phyloP scores from a whole-genome alignment of 2,888 invertebrate species.

The Smittia sp. region DNA sequence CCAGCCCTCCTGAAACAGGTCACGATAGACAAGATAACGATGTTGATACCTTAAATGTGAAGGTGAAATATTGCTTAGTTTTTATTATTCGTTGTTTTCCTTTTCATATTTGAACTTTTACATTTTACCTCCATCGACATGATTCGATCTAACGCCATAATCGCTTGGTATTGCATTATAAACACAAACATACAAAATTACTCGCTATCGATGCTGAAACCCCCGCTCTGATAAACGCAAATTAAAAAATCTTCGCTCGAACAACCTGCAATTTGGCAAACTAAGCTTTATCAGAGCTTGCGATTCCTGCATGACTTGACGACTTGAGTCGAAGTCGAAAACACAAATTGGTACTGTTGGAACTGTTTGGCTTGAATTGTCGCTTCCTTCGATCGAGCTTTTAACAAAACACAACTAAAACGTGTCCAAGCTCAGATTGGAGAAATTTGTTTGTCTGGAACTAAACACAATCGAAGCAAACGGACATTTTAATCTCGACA shows the following conservation, averaged over 20 bases:
- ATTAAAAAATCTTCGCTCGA: background rate
- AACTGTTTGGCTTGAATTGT: background rate
- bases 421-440: background rate
- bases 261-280: background rate
- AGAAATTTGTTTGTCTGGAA: background rate
- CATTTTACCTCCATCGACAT: background rate
- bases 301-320: background rate
- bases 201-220: background rate
- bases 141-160: constrained; percentile 3
- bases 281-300: background rate
- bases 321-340: background rate
- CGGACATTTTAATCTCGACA: background rate
- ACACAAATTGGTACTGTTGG: background rate
- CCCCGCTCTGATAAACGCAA: background rate
- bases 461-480: background rate
- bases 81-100: background rate
- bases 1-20: constrained; percentile 24
- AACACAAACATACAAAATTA: background rate
- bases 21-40: constrained; percentile 34
- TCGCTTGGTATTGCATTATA: constrained; percentile 9
- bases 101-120: background rate
- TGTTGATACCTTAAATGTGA: constrained; percentile 23
- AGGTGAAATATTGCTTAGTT: constrained; percentile 36
- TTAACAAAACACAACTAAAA: background rate
- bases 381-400: background rate